Evolutionary conservation across 1,140 invertebrate species (phyloP), one percentile per base, ranked within the genome.

Genomic region (Apocrypta bakeri): DNA sequence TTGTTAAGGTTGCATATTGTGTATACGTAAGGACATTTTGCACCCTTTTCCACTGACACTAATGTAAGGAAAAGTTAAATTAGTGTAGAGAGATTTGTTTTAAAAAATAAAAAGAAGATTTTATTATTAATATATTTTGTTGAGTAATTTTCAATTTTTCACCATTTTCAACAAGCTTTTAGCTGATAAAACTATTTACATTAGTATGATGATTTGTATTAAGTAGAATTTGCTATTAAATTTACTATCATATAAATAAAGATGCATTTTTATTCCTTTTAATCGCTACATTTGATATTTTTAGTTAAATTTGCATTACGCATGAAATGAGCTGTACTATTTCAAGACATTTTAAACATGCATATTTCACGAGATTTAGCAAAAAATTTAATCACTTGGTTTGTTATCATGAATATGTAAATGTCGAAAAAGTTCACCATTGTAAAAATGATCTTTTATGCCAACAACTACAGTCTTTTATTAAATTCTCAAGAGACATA

Each of bases 111-210:
- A 71, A n/a, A 9, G 31, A n/a, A 56, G 21, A n/a, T 56, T 56
- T n/a, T 56, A 56, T 21, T 56, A 56, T 17, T 7, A 17, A 17
- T 56, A 56, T 17, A 56, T 73, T 73, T 40, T 75, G 73, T 48
- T 71, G 31, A 31, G 42, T 33, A 75, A 27, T 61, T 24, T 61
- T 61, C n/a, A 33, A 76, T 31, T 74, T 64, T 56, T 31, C 74
- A 76, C 74, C 24, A 61, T 31, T 31, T 76, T 61, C 63, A 24
- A n/a, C 7, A 17, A n/a, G 56, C 29, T 27, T 27, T 6, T 74
- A 74, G 72, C 40, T 74, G 9, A 37, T 37, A 37, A 4, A 37
- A 37, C 2, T 37, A 37, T 37, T 37, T 37, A 37, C 9, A 37
- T 37, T 37, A 9, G 21, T 4, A 12, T 4, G 42, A 48, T 48